These are phyloP conservation scores for Cottus gobio DNA, from an alignment of 2,113 vertebrate genomes.

Conservation along the genomic window DNA sequence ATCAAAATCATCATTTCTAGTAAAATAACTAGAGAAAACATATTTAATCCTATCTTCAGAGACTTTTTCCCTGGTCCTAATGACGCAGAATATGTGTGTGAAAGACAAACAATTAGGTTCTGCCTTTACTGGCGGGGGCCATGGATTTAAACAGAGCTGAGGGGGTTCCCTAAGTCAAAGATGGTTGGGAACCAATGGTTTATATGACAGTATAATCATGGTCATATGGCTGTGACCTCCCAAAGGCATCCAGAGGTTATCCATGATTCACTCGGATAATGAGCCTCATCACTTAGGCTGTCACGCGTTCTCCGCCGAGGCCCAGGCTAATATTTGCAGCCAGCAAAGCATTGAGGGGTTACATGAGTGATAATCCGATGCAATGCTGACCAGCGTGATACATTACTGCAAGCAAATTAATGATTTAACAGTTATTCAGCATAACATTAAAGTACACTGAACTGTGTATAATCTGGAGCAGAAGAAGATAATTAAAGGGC, in stretches of 20 bases:
- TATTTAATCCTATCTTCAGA: slow-evolving; percentile 51
- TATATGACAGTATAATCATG: slow-evolving; percentile 74
- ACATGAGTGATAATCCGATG: slow-evolving; percentile 50
- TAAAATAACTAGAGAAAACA: slow-evolving; percentile 55
- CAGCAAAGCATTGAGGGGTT: slow-evolving; percentile 36
- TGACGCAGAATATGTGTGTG: slow-evolving; percentile 48
- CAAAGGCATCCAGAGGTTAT: slow-evolving; percentile 73
- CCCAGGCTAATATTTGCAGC: slow-evolving; percentile 56
- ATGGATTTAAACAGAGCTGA: slow-evolving; percentile 36
- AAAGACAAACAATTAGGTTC: slow-evolving; percentile 63
- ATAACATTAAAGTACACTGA: slow-evolving; percentile 12
- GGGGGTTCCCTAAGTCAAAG: slow-evolving; percentile 53
- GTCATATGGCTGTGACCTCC: slow-evolving; percentile 65
- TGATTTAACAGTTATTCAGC: slow-evolving; percentile 45
- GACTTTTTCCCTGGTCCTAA: slow-evolving; percentile 23
- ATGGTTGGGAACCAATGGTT: slow-evolving; percentile 64
- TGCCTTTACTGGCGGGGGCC: slow-evolving; percentile 27
- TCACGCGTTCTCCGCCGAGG: slow-evolving; percentile 65
- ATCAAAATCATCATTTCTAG: slow-evolving; percentile 61
- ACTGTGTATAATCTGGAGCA: slow-evolving; percentile 5
- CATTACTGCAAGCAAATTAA: slow-evolving; percentile 40
- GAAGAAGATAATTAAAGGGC: neutral
- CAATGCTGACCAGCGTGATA: slow-evolving; percentile 43
- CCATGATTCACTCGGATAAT: slow-evolving; percentile 76
- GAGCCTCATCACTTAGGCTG: slow-evolving; percentile 77